Conservation (phyloP, 2,888 invertebrate species). For the Amiota mariae region DNA sequence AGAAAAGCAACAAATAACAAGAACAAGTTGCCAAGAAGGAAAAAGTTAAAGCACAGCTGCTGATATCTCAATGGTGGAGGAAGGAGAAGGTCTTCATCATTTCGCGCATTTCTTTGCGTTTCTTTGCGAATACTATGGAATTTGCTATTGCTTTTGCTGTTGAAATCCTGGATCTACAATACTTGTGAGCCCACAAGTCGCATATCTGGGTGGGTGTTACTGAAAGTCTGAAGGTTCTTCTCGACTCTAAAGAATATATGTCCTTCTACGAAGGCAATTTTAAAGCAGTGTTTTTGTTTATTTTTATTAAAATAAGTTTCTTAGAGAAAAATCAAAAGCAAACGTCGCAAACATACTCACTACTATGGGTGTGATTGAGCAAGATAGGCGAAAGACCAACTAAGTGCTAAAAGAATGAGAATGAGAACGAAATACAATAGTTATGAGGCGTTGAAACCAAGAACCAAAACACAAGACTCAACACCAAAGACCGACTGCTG, state of each 20-base stretch:
- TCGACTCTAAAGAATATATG: slow-evolving; percentile 60
- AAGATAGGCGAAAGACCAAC: too few species aligned
- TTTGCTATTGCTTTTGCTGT: slow-evolving; percentile 39
- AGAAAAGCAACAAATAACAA: background rate
- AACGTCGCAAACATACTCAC: slow-evolving; percentile 32
- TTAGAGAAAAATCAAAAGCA: slow-evolving; percentile 51
- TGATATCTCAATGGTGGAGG: background rate
- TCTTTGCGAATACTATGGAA: background rate
- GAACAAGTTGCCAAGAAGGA: background rate
- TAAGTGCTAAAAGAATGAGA: too few species aligned
- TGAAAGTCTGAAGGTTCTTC: background rate
- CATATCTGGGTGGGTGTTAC: background rate
- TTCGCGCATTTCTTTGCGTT: background rate
- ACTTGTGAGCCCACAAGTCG: too few species aligned
- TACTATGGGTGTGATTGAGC: too few species aligned
- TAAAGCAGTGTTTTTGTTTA: slow-evolving; percentile 42
- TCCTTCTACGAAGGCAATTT: slow-evolving; percentile 49
- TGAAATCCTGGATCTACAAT: background rate
- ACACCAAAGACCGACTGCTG: background rate
- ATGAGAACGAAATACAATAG: too few species aligned
- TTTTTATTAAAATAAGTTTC: background rate
- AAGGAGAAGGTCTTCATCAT: background rate
- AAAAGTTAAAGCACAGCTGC: slow-evolving; percentile 20
- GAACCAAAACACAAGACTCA: slow-evolving; percentile 25
- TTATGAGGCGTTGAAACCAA: background rate